Percentiles rank a stretch among this genome's conserved stretches.
Evolutionary conservation across 2,888 invertebrate species (phyloP).

Genomic region (Oscheius sp.): DNA sequence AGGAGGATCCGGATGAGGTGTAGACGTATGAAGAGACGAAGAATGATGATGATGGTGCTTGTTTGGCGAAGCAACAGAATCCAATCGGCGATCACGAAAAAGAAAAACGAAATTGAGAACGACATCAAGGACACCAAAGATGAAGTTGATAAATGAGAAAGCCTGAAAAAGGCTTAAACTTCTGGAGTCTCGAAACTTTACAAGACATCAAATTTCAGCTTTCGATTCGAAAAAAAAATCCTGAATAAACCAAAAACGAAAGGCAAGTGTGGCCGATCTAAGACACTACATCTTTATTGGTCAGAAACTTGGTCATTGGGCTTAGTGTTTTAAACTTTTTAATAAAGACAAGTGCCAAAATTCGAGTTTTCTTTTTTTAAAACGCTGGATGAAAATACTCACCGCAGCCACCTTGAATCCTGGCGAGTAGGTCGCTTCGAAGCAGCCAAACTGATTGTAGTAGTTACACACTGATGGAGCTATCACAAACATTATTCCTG

Average conservation of each 20-base stretch:
- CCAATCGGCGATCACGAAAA: conserved; percentile 14
- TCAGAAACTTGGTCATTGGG: too few species aligned
- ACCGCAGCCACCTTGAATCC: conserved; percentile 36
- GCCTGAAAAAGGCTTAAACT: conserved; percentile 10
- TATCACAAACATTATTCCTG: conserved; percentile 23
- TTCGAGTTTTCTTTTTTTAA: too few species aligned
- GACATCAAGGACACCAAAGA: conserved; percentile 33
- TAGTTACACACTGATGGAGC: conserved; percentile 28
- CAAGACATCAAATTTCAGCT: too few species aligned
- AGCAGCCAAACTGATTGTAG: conserved; percentile 36
- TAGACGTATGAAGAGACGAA: background rate
- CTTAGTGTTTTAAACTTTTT: too few species aligned
- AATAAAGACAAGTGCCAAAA: too few species aligned
- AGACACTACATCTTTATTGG: too few species aligned
- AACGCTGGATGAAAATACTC: background rate
- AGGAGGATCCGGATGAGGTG: conserved; percentile 1
- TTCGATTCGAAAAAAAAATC: too few species aligned
- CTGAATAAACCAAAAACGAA: too few species aligned
- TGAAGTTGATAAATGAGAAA: conserved; percentile 32
- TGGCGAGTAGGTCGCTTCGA: conserved; percentile 30
- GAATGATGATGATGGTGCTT: background rate
- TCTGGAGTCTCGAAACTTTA: too few species aligned
- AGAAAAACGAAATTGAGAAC: conserved; percentile 29
- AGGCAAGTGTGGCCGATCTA: too few species aligned
- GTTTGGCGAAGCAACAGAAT: background rate